Base-by-base conservation (phyloP, 2,113 vertebrate genomes). In the Diphyllodes magnificus region DNA sequence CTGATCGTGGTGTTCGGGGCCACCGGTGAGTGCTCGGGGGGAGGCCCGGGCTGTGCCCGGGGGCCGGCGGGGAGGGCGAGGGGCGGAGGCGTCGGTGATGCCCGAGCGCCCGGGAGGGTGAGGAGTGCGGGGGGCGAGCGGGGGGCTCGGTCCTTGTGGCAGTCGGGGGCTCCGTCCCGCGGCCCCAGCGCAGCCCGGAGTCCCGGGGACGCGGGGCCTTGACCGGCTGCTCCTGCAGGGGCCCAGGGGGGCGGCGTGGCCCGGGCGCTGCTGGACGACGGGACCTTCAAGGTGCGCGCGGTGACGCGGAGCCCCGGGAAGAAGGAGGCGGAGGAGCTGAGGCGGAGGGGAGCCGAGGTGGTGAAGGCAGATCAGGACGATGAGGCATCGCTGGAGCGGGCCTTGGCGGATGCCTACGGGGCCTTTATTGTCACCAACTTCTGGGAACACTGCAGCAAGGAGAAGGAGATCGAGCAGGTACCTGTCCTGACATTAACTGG, bases 341-440 rank as follows among this genome's bases (percentile, higher is more conserved):
- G 35, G 63, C 69, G 16, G 23, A 86, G 39, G 21, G 97, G 97
- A 20, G 97, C 98, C 8, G 97, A 98, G 70, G 91, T 98, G 7
- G 82, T 97, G 45, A 86, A 71, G 64, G 98, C 93, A 1, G 97
- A 98, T 79, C 97, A 92, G 93, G 91, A 97, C 5, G 86, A 97
- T 6, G 83, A 90, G 44, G 79, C 72, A 3, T 96, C 93, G 22
- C 96, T 98, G 94, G 96, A 97, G 80, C 51, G 11, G 21, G 97
- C 96, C 31, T 60, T 98, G 94, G 72, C 8, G 0, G 97, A 96
- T 15, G 97, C 97, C 17, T 71, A 97, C 0, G 94, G 96, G 31
- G 54, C 97, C 73, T 98, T 98, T 84, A 54, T 98, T 3, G 97
- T 98, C 42, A 98, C 97, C 65, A 93, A 97, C 85, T 98, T 97